Evolutionary conservation across 2,888 invertebrate species (phyloP).

Genomic region (Orthosia gracilis): DNA sequence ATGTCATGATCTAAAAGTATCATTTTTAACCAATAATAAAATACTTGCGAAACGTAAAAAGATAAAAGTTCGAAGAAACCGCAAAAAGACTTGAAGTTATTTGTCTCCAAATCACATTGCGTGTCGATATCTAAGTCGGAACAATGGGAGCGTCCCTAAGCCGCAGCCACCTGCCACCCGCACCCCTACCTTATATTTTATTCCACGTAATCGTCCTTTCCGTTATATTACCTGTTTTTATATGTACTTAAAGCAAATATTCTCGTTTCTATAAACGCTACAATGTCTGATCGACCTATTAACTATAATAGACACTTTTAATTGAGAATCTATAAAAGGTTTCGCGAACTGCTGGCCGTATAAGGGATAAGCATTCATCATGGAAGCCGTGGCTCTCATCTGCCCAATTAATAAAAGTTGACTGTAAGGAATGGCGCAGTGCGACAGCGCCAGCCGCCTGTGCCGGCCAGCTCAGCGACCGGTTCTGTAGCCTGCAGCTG

Average conservation of each 20-base stretch:
- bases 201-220: conserved; percentile 91
- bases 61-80: background rate
- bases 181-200: conserved; percentile 91
- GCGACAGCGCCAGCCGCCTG: conserved; percentile 82
- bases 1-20: background rate
- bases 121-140: conserved; percentile 54
- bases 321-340: conserved; percentile 91
- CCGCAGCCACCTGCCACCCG: conserved; percentile 88
- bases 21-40: background rate
- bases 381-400: conserved; percentile 89
- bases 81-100: background rate
- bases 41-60: background rate
- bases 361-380: conserved; percentile 89
- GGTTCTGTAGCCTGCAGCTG: conserved; percentile 87
- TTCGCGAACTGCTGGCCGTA: conserved; percentile 88
- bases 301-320: conserved; percentile 91
- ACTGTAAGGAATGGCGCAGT: conserved; percentile 87
- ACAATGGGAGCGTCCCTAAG: conserved; percentile 76
- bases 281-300: conserved; percentile 86
- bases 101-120: conserved; percentile 30
- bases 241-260: conserved; percentile 90
- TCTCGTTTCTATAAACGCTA: conserved; percentile 87
- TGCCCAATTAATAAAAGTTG: conserved; percentile 91
- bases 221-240: conserved; percentile 90
- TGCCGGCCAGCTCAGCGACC: conserved; percentile 78